A percentile compares a stretch with the other conserved stretches of the same genome.
These are phyloP conservation scores for Tridacna gigas DNA, from an alignment of 2,888 invertebrate species.

Conservation along the genomic window DNA sequence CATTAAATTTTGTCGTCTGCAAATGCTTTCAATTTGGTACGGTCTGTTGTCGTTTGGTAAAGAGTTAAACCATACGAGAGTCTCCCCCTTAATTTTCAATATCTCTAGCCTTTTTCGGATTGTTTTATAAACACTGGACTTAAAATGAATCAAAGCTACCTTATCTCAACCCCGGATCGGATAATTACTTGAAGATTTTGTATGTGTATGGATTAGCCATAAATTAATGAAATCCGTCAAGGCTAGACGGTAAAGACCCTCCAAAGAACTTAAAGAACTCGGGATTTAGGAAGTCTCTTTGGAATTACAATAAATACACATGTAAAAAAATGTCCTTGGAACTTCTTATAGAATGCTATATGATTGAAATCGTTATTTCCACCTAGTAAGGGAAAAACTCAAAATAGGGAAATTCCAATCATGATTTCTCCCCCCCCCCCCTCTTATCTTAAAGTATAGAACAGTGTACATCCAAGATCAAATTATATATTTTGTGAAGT, in stretches of 20 bases:
- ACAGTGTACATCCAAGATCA: no score
- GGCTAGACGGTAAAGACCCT: conserved; percentile 25
- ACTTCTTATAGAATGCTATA: no score
- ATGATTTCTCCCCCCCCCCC: no score
- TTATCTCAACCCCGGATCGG: conserved; percentile 34
- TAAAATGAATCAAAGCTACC: conserved; percentile 45
- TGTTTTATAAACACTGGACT: conserved; percentile 62
- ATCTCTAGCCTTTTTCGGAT: conserved; percentile 47
- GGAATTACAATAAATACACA: not conserved
- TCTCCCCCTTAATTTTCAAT: conserved; percentile 59
- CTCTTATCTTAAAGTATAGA: no score
- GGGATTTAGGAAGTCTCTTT: conserved; percentile 13
- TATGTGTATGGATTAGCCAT: conserved; percentile 46
- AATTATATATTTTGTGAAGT: no score
- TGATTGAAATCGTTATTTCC: no score
- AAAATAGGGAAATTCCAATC: no score
- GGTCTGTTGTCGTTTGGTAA: no score
- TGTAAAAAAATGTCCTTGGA: no score
- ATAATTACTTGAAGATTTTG: conserved; percentile 53
- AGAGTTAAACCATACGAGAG: conserved; percentile 26
- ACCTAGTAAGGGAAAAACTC: no score
- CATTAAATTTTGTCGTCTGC: no score
- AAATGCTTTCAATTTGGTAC: no score
- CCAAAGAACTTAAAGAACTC: conserved; percentile 24
- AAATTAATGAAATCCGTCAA: conserved; percentile 34